Evolutionary conservation across 2,113 vertebrate species (phyloP).

Genomic region (Pyrgilauda ruficollis): DNA sequence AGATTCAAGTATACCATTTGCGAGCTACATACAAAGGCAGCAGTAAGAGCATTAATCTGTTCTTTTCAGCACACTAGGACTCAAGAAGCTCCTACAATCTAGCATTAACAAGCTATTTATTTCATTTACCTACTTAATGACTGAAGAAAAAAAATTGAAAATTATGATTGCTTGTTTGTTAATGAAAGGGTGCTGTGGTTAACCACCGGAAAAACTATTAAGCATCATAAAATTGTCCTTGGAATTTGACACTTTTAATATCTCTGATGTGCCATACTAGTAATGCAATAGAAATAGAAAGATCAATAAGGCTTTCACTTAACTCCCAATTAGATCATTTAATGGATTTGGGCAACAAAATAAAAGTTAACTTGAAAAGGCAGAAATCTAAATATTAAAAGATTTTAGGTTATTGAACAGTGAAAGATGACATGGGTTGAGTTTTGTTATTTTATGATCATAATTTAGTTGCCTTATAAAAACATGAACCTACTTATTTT

Average conservation of each 20-base stretch:
- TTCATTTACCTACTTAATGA: conserved; percentile 62
- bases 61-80: conserved; percentile 37
- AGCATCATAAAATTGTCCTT: conserved; percentile 63
- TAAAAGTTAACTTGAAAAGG: neutral
- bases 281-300: neutral
- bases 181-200: conserved; percentile 59
- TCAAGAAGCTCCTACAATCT: conserved; percentile 53
- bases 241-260: conserved; percentile 39
- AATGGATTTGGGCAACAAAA: neutral
- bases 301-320: conserved; percentile 8
- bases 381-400: neutral
- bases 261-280: neutral
- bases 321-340: neutral
- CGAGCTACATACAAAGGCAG: conserved; percentile 17
- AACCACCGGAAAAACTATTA: conserved; percentile 62
- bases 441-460: neutral
- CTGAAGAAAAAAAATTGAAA: neutral
- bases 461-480: neutral
- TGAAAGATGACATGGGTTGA: neutral
- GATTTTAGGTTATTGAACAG: neutral
- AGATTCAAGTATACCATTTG: conserved; percentile 45
- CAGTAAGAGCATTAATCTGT: conserved; percentile 12
- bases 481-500: neutral
- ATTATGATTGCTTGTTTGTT: conserved; percentile 63
- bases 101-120: conserved; percentile 59